Percentiles rank a stretch among this genome's conserved stretches.
These are phyloP conservation scores for Thelaira solivaga DNA, from an alignment of 2,888 invertebrate genomes.

Conservation along the genomic window DNA sequence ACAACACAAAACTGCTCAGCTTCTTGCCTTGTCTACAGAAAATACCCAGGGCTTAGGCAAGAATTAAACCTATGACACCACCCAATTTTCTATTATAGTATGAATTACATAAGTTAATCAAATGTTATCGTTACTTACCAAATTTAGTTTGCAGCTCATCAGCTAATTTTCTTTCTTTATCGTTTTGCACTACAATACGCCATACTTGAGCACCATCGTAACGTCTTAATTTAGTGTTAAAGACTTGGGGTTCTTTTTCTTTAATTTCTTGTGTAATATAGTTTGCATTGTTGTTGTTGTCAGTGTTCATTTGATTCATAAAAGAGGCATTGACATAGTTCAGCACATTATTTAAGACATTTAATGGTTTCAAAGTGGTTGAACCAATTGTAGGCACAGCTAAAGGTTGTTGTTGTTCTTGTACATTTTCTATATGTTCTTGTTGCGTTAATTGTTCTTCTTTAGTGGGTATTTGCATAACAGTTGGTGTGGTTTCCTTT, in stretches of 20 bases:
- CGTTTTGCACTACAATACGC: constrained; percentile 81
- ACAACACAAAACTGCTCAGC: too few relatives aligned
- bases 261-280: constrained; percentile 46
- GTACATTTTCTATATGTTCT: constrained; percentile 7
- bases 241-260: constrained; percentile 49
- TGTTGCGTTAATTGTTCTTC: constrained; percentile 23
- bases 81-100: constrained; percentile 18
- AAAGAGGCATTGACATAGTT: constrained; percentile 73
- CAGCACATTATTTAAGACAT: constrained; percentile 70
- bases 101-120: neutral
- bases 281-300: constrained; percentile 38
- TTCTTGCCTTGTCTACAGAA: too few relatives aligned
- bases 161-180: constrained; percentile 79
- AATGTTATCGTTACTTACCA: constrained; percentile 76
- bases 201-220: constrained; percentile 88
- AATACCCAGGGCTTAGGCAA: too few relatives aligned
- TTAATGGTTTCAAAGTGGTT: constrained; percentile 60
- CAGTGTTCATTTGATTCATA: constrained; percentile 55
- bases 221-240: constrained; percentile 77
- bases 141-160: constrained; percentile 79
- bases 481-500: constrained; percentile 65
- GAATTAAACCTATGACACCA: too few relatives aligned
- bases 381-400: constrained; percentile 29
- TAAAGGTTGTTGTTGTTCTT: constrained; percentile 14
- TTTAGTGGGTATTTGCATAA: constrained; percentile 65